phyloP scores from a whole-genome alignment of 1,140 invertebrate genomes.

The Pseudomyrmex flavicornis region DNA sequence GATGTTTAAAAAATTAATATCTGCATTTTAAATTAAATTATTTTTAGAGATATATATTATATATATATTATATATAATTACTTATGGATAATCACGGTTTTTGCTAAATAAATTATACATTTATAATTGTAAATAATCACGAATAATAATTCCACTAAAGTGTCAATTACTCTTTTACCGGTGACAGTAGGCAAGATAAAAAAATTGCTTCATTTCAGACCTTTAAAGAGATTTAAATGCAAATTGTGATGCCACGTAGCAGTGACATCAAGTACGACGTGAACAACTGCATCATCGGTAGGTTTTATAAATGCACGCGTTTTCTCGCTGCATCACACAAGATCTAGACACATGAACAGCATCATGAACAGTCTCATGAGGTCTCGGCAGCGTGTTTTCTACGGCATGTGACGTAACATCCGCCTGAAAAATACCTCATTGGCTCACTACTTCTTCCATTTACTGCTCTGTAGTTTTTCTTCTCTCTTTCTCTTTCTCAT shows the following conservation, averaged over 20 bases:
- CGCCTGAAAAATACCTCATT: constrained; percentile 73
- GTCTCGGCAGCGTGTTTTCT: constrained; percentile 61
- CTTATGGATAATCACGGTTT: not conserved
- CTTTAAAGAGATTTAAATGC: not conserved
- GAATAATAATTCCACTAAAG: not conserved
- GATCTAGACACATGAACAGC: constrained; percentile 68
- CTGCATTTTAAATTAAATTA: too few relatives aligned
- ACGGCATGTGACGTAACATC: constrained; percentile 74
- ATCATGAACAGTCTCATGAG: constrained; percentile 67
- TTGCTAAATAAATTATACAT: too few relatives aligned
- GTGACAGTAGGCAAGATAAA: not conserved
- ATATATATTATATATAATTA: not conserved
- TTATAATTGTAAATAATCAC: too few relatives aligned
- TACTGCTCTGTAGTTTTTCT: constrained; percentile 51
- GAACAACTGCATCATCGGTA: not conserved
- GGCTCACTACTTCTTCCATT: constrained; percentile 72
- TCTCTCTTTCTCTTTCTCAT: not conserved
- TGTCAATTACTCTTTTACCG: not conserved
- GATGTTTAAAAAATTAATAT: too few relatives aligned
- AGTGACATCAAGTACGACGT: not conserved
- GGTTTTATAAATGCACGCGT: constrained; percentile 63
- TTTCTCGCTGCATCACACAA: constrained; percentile 15
- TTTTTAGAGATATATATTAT: not conserved
- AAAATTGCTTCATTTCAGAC: not conserved
- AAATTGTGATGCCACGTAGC: constrained; percentile 13